Evolutionary conservation across 2,797 vertebrate species (phyloP).

Genomic region (Harpagifer antarcticus): DNA sequence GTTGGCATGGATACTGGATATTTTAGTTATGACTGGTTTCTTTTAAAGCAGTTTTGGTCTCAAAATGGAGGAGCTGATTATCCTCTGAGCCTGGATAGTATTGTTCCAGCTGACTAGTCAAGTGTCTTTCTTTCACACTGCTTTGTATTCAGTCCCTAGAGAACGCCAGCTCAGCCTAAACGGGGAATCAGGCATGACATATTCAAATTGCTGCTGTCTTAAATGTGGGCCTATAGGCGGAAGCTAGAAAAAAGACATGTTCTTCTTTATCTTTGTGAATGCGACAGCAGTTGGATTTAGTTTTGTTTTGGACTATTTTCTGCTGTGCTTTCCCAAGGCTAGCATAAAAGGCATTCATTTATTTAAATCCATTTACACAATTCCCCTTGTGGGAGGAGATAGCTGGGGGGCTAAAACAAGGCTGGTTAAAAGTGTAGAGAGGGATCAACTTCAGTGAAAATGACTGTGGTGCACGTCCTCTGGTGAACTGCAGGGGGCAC

Average conservation of each 20-base stretch:
- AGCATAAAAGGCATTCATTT: constrained; percentile 73
- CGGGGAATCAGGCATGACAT: constrained; percentile 68
- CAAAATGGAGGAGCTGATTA: constrained; percentile 65
- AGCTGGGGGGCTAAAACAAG: constrained; percentile 60
- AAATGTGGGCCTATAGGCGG: constrained; percentile 53
- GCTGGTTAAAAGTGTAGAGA: constrained; percentile 50
- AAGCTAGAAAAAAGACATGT: constrained; percentile 37
- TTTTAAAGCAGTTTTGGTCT: constrained; percentile 55
- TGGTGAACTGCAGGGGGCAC: constrained; percentile 70
- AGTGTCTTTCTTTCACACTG: constrained; percentile 60
- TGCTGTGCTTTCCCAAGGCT: constrained; percentile 51
- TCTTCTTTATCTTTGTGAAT: constrained; percentile 64
- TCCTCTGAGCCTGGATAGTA: constrained; percentile 54
- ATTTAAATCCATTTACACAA: constrained; percentile 82
- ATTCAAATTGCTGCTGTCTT: constrained; percentile 61
- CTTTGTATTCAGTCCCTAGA: constrained; percentile 72
- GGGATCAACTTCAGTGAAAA: constrained; percentile 36
- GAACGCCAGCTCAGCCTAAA: constrained; percentile 64
- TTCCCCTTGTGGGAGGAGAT: constrained; percentile 71
- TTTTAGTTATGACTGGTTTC: constrained; percentile 31
- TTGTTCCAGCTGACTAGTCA: constrained; percentile 76
- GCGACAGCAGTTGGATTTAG: constrained; percentile 24
- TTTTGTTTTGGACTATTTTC: constrained; percentile 51
- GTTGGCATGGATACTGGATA: constrained; percentile 32
- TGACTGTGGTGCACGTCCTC: background rate